Percentiles rank a stretch among this genome's conserved stretches.
phyloP scores from a whole-genome alignment of 2,113 vertebrate genomes.

The Hippocampus barbouri region DNA sequence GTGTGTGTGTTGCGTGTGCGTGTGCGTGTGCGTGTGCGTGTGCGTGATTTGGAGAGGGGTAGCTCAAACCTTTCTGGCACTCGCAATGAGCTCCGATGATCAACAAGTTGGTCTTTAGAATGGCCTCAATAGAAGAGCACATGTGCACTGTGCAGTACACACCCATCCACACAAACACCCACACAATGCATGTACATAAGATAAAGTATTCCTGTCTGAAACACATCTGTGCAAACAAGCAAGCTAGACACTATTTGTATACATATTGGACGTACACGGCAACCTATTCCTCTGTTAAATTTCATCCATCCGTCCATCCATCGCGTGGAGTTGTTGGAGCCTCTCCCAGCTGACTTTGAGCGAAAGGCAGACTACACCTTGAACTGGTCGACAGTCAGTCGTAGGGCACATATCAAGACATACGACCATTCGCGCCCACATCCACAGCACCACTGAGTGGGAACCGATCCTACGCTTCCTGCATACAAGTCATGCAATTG shows the following conservation, averaged over 20 bases:
- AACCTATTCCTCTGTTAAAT: constrained; percentile 37
- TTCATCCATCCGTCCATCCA: background rate
- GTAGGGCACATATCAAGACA: too few species aligned
- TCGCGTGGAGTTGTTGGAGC: too few species aligned
- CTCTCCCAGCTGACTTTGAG: too few species aligned
- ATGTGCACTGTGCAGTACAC: constrained; percentile 3
- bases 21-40: constrained; percentile 23
- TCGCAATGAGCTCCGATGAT: constrained; percentile 63
- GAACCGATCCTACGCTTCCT: too few species aligned
- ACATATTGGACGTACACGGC: constrained; percentile 7
- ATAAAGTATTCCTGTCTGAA: constrained; percentile 12
- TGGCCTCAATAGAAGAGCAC: constrained; percentile 41
- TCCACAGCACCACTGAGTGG: too few species aligned
- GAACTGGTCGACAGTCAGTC: too few species aligned
- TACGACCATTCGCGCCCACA: too few species aligned
- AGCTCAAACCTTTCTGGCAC: constrained; percentile 49
- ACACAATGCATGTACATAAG: constrained; percentile 13
- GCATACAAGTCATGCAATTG: too few species aligned
- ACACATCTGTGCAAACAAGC: constrained; percentile 26
- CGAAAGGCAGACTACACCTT: too few species aligned
- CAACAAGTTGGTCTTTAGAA: constrained; percentile 59
- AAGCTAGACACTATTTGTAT: constrained; percentile 8
- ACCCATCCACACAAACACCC: background rate
- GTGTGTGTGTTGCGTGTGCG: constrained; percentile 8
- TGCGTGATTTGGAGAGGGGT: constrained; percentile 16